phyloP scores from a whole-genome alignment of 2,888 invertebrate genomes.

The Troides oblongomaculatus region DNA sequence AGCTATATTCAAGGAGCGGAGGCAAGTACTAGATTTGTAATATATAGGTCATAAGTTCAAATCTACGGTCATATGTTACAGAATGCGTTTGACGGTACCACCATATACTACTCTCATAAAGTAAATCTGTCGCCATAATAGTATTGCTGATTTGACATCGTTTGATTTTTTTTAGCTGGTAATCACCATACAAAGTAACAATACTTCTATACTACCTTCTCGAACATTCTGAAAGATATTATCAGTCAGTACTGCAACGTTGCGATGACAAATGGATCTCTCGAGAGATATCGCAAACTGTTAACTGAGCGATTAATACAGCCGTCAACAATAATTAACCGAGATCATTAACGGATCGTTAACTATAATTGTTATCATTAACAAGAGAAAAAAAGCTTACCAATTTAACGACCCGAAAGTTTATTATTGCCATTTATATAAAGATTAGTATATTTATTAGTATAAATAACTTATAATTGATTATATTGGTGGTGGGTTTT shows the following conservation, averaged over 20 bases:
- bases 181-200: background rate
- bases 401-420: background rate
- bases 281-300: constrained; percentile 7
- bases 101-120: no score
- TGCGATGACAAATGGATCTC: constrained; percentile 17
- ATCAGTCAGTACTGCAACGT: background rate
- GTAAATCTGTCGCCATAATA: no score
- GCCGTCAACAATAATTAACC: constrained; percentile 22
- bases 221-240: background rate
- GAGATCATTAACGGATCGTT: constrained; percentile 9
- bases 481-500: no score
- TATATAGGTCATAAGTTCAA: no score
- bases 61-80: no score
- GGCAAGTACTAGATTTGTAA: no score
- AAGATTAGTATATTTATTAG: background rate
- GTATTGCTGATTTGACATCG: no score
- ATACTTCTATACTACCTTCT: constrained; percentile 3
- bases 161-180: no score
- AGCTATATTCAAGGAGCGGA: no score
- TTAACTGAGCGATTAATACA: constrained; percentile 19
- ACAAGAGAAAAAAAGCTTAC: background rate
- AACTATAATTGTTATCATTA: constrained; percentile 19
- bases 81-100: no score
- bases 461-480: background rate
- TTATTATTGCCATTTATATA: no score